A percentile compares a stretch with the other conserved stretches of the same genome.
phyloP scores from a whole-genome alignment of 2,113 vertebrate species.

The Candoia aspera region DNA sequence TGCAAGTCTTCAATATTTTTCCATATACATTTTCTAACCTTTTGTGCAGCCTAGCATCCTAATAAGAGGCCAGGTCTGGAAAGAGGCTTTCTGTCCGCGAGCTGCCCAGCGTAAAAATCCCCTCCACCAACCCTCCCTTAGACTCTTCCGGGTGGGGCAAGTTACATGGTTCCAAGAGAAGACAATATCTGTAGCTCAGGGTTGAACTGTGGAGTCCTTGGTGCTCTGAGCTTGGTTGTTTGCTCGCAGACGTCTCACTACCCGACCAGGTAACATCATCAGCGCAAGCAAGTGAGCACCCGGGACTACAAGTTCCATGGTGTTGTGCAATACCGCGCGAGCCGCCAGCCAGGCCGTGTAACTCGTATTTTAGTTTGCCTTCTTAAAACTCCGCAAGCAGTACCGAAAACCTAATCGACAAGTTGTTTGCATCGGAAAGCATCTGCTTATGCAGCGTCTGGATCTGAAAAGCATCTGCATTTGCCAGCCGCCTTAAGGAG shows the following conservation, averaged over 20 bases:
- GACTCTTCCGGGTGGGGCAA: not conserved
- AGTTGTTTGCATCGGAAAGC: not conserved
- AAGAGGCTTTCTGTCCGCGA: not conserved
- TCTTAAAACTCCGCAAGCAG: not conserved
- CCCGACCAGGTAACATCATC: no score
- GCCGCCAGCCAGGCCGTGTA: not conserved
- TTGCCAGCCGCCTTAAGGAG: no score
- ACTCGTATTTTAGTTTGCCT: not conserved
- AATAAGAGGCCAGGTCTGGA: not conserved
- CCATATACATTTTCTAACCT: accelerated
- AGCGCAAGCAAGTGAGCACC: not conserved
- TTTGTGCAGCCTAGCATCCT: not conserved
- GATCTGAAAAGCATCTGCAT: no score
- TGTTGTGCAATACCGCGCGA: not conserved
- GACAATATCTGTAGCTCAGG: not conserved
- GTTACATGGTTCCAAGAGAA: not conserved
- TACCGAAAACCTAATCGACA: not conserved
- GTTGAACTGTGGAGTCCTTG: not conserved
- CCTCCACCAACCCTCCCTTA: accelerated
- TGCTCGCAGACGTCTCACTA: not conserved
- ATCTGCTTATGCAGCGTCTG: no score
- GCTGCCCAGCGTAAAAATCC: not conserved
- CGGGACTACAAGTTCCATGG: not conserved
- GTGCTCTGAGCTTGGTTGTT: not conserved
- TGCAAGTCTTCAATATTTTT: not conserved